These are phyloP conservation scores for Umimayanthus chanpuru DNA, from an alignment of 92 coral and sea anemone genomes.

Conservation along the genomic window DNA sequence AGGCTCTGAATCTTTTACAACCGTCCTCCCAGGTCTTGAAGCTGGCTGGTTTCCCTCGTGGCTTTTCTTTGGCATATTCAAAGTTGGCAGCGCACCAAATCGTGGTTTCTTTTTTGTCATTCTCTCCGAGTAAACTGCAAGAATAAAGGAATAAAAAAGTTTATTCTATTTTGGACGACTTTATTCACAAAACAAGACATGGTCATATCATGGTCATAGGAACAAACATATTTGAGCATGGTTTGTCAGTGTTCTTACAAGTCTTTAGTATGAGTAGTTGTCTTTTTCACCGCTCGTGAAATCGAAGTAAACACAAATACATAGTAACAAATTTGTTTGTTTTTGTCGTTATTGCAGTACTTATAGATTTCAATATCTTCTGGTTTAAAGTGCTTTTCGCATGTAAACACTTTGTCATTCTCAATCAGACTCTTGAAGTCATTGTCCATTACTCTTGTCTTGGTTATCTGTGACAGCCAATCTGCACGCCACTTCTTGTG, in stretches of 20 bases:
- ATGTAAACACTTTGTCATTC: constrained; percentile 45
- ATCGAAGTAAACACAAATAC: neutral
- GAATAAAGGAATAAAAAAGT: neutral
- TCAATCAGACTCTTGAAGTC: constrained; percentile 26
- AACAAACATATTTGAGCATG: neutral
- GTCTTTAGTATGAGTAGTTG: neutral
- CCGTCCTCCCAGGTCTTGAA: constrained; percentile 47
- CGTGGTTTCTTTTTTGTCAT: constrained; percentile 40
- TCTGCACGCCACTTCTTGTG: constrained; percentile 40
- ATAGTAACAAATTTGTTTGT: neutral
- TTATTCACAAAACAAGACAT: neutral
- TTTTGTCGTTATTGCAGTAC: neutral
- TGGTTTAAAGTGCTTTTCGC: constrained; percentile 52
- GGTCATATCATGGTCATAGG: neutral
- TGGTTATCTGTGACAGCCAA: constrained; percentile 51
- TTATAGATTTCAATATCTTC: constrained; percentile 61
- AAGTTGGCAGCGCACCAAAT: constrained; percentile 52
- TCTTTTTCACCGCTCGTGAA: neutral
- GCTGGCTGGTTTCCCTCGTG: constrained; percentile 50
- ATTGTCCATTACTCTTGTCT: constrained; percentile 38
- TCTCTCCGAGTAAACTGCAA: neutral
- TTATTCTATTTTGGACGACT: neutral
- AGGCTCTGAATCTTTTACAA: constrained; percentile 38
- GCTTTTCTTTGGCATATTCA: constrained; percentile 50
- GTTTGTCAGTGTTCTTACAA: neutral